These are phyloP conservation scores for Tinea trinotella DNA, from an alignment of 2,888 invertebrate species.

Conservation along the genomic window DNA sequence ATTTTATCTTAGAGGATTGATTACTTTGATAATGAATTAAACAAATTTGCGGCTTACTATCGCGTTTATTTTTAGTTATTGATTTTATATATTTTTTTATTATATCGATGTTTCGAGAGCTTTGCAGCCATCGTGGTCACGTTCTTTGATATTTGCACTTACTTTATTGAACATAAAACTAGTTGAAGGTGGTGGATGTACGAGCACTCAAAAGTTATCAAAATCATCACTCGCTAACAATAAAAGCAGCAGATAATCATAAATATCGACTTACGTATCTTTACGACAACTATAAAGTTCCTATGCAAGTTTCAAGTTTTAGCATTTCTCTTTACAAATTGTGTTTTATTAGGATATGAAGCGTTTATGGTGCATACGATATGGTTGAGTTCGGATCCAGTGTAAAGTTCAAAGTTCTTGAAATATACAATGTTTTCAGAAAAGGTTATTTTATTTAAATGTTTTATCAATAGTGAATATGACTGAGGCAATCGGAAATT, in stretches of 20 bases:
- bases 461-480: no score
- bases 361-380: slow-evolving; percentile 43
- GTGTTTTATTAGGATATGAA: slow-evolving; percentile 55
- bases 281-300: slow-evolving; percentile 47
- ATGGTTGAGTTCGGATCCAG: slow-evolving; percentile 28
- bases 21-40: no score
- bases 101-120: no score
- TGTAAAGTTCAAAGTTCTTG: no score
- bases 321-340: slow-evolving; percentile 52
- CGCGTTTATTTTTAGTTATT: no score
- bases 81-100: no score
- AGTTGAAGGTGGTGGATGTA: background rate
- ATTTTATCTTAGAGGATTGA: no score
- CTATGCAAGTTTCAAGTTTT: slow-evolving; percentile 53
- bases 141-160: background rate
- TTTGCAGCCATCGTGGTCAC: no score
- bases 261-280: slow-evolving; percentile 41
- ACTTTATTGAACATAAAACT: slow-evolving; percentile 8
- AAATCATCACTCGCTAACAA: slow-evolving; percentile 11
- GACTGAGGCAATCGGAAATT: no score
- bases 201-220: slow-evolving; percentile 9
- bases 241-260: slow-evolving; percentile 21
- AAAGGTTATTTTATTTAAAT: no score
- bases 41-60: no score
- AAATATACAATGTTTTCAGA: no score